phyloP scores from a whole-genome alignment of 1,140 invertebrate genomes.

The Uloborus diversus region DNA sequence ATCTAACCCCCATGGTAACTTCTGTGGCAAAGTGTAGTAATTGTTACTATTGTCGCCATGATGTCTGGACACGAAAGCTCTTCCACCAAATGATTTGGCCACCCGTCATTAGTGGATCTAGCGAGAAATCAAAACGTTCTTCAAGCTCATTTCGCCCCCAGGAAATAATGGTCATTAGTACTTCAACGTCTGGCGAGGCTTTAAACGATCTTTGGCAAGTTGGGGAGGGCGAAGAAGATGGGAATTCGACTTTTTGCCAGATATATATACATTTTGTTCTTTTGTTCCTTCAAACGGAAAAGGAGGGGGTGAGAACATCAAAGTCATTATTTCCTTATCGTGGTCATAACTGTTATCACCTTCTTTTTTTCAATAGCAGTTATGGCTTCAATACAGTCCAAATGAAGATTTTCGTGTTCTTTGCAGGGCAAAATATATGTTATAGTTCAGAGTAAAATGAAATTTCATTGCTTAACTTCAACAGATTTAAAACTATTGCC shows the following conservation, averaged over 20 bases:
- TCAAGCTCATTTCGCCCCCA: neutral
- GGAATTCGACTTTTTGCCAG: neutral
- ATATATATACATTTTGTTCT: neutral
- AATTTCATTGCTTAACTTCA: too few relatives aligned
- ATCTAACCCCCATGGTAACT: neutral
- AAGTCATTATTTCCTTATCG: too few relatives aligned
- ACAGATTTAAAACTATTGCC: too few relatives aligned
- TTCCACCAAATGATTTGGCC: constrained; percentile 31
- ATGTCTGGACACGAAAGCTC: neutral
- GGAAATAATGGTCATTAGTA: constrained; percentile 44
- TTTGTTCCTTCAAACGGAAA: neutral
- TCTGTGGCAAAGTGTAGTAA: constrained; percentile 14
- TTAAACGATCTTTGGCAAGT: constrained; percentile 5
- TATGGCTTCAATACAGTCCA: too few relatives aligned
- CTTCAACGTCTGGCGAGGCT: constrained; percentile 19
- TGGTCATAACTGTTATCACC: too few relatives aligned
- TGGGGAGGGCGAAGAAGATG: neutral
- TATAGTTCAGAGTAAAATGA: too few relatives aligned
- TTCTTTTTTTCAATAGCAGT: too few relatives aligned
- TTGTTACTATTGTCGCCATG: constrained; percentile 5
- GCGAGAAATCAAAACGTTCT: constrained; percentile 39
- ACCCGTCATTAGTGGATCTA: constrained; percentile 26
- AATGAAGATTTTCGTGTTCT: too few relatives aligned
- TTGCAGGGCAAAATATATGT: too few relatives aligned
- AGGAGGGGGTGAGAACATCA: neutral